Conservation (phyloP, 2,797 vertebrate species). For the Peromyscus eremicus region DNA sequence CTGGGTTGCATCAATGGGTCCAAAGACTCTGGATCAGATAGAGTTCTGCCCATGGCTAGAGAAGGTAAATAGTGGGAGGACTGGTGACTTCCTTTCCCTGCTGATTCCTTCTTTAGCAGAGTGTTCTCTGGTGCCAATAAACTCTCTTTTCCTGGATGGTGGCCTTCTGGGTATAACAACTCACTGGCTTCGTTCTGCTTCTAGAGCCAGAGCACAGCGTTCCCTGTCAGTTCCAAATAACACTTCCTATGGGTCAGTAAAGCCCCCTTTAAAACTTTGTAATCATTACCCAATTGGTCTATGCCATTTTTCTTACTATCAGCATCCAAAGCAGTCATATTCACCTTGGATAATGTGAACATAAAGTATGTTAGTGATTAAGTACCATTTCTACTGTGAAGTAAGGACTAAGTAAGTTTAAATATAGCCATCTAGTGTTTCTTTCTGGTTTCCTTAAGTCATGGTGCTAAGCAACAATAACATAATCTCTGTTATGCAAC, state of each 20-base stretch:
- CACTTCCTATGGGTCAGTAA: neutral
- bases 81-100: neutral
- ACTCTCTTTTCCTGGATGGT: neutral
- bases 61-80: neutral
- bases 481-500: neutral
- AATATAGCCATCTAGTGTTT: neutral
- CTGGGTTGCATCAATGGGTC: neutral
- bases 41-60: neutral
- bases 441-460: neutral
- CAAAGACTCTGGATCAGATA: neutral
- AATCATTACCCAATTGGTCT: neutral
- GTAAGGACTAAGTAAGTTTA: neutral
- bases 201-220: neutral
- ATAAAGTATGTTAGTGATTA: neutral
- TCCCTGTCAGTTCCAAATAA: neutral
- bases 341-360: neutral
- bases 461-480: neutral
- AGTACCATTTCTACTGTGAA: neutral
- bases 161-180: neutral
- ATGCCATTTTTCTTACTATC: neutral
- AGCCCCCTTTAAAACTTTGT: conserved; percentile 19
- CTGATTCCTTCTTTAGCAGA: neutral
- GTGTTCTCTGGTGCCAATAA: neutral
- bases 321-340: neutral
- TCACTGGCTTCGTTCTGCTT: neutral